phyloP scores from a whole-genome alignment of 30 jellyfish, hydroid and myxozoan species.

The Aurelia coerulea region DNA sequence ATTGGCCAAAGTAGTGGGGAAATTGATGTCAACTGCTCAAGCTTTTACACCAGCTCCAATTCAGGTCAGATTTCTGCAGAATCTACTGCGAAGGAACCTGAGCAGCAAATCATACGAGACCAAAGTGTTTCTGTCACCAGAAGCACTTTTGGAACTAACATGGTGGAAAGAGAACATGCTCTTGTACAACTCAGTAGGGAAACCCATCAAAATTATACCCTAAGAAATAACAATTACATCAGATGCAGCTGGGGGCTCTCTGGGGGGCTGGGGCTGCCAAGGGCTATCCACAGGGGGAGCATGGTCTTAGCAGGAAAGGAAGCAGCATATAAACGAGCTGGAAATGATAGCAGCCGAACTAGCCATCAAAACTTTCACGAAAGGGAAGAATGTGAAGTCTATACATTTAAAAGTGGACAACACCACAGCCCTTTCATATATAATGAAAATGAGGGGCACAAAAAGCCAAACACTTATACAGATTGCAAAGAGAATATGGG shows the following conservation, averaged over 20 bases:
- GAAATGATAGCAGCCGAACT: constrained; percentile 46
- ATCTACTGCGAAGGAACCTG: constrained; percentile 25
- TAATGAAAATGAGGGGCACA: too few species aligned
- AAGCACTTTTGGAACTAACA: constrained; percentile 6
- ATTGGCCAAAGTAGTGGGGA: constrained; percentile 40
- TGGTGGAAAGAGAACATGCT: constrained; percentile 29
- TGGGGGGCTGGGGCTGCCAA: constrained; percentile 4
- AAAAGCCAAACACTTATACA: too few species aligned
- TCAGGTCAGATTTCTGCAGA: constrained; percentile 44
- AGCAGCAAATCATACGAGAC: constrained; percentile 7
- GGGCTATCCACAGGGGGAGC: constrained; percentile 46
- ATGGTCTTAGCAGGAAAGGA: neutral
- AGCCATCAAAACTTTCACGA: constrained; percentile 41
- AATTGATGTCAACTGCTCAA: constrained; percentile 46
- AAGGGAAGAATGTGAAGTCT: neutral
- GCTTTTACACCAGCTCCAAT: constrained; percentile 59
- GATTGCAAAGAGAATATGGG: too few species aligned
- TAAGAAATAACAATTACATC: neutral
- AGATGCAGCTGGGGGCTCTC: constrained; percentile 21
- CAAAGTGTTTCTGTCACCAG: neutral
- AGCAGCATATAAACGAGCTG: constrained; percentile 19
- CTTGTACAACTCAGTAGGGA: constrained; percentile 6
- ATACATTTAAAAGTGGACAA: constrained; percentile 21
- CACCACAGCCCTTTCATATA: neutral
- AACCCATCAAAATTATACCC: neutral